Conservation (phyloP, 2,797 vertebrate genomes). For the Simalia tracyae region DNA sequence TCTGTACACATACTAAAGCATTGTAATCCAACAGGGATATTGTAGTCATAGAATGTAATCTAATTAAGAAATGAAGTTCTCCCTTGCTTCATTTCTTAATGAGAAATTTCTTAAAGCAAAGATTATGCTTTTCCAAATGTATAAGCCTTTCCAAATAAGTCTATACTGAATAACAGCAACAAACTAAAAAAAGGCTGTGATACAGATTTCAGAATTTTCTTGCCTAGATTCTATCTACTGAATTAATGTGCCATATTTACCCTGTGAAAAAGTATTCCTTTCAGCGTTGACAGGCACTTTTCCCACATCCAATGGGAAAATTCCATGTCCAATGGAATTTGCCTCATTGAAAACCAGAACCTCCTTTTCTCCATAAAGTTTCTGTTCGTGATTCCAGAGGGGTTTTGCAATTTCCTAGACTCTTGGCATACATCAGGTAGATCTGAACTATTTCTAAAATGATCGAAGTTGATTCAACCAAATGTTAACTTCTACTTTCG, state of each 20-base stretch:
- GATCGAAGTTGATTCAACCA: conserved; percentile 31
- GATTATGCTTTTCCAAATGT: not conserved
- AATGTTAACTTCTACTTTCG: not conserved
- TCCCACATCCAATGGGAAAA: conserved; percentile 1
- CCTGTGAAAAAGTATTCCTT: not conserved
- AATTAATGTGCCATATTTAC: not conserved
- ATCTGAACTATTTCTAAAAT: conserved; percentile 7
- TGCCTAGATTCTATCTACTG: not conserved
- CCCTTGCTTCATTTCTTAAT: not conserved
- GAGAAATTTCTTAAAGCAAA: not conserved
- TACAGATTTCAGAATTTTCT: not conserved
- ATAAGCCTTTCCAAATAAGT: not conserved
- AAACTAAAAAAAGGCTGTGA: not conserved
- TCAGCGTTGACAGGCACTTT: not conserved
- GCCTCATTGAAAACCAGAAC: conserved; percentile 9
- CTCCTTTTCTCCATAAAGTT: conserved; percentile 1
- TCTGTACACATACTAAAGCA: not conserved
- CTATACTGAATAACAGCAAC: not conserved
- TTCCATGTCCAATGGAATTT: conserved; percentile 22
- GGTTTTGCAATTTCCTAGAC: not conserved
- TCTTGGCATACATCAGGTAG: not conserved
- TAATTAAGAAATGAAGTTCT: not conserved
- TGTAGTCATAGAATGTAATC: not conserved
- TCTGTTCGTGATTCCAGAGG: not conserved
- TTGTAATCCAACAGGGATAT: not conserved